Evolutionary conservation across 1,140 invertebrate species (phyloP), one percentile per base, ranked within the genome.

Genomic region (Magallana gigas): DNA sequence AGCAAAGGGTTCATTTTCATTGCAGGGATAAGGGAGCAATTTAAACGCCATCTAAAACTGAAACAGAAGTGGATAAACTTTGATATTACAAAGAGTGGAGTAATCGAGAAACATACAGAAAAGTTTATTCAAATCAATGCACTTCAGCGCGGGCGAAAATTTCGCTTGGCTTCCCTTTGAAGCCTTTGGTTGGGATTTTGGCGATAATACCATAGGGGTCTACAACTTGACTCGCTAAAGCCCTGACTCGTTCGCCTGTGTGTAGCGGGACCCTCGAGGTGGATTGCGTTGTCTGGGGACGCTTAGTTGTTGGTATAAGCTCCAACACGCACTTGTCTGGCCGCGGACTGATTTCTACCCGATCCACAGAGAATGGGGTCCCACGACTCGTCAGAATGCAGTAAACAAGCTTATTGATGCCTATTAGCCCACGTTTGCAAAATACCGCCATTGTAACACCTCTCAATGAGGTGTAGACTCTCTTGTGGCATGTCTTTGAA

Each of bases 401-500:
- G 68, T 76, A 76, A 76, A 76, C 68, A 76, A 76, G 23, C 68
- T 76, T 76, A 76, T 76, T 76, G 68, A 76, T 76, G 68, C 23
- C 68, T 76, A 76, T 76, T 76, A 76, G 68, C 68, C 68, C 68
- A 12, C 68, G 68, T 29, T 76, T 76, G 68, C 68, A 76, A 76
- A 76, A 76, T 76, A 76, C 68, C 68, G 36, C 68, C 68, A 76
- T 76, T 76, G 68, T 76, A 76, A 76, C 68, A 76, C 68, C 68
- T 76, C 36, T 76, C 68, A 76, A 76, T 23, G 68, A 76, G 68
- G 23, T 29, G 12, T 29, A 76, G 68, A 29, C 68, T 76, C 68
- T 29, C 68, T 76, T 8, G 8, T 36, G 68, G 68, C 23, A 76
- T 76, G 18, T 76, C 68, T 76, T 76, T 76, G 68, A 76, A 76